Evolutionary conservation across 2,113 vertebrate species (phyloP).

Genomic region (Gasterosteus aculeatus): DNA sequence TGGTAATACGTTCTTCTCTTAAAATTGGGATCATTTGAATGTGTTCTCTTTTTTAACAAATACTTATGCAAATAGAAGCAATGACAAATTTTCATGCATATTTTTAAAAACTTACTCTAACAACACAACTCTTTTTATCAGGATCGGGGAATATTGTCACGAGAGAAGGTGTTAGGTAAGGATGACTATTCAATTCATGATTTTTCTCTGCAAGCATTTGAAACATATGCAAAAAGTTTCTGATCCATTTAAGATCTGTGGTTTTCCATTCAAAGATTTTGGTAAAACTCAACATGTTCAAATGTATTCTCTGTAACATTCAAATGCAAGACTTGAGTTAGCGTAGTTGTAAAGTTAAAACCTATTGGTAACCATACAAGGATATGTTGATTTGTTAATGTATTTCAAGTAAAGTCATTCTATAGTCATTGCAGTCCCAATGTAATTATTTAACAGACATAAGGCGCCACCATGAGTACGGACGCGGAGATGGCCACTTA

Average conservation of each 20-base stretch:
- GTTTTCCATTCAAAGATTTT: background rate
- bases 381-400: background rate
- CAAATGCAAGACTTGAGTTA: background rate
- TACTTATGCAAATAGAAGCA: background rate
- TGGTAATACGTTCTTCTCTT: background rate
- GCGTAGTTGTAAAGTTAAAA: background rate
- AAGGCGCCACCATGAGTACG: conserved; percentile 68
- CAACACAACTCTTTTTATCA: background rate
- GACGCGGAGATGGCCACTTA: conserved; percentile 71
- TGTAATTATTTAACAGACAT: conserved; percentile 8
- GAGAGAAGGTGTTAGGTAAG: background rate
- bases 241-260: background rate
- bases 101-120: background rate
- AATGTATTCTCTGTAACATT: background rate
- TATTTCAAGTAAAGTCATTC: background rate
- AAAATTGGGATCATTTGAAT: background rate
- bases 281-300: background rate
- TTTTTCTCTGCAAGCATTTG: background rate
- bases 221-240: background rate
- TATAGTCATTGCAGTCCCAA: background rate
- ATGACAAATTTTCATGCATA: background rate
- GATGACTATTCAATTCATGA: background rate
- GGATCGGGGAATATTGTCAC: background rate
- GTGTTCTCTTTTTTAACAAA: background rate
- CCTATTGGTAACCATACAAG: background rate